Percentiles rank a stretch among this genome's conserved stretches.
Evolutionary conservation across 2,113 vertebrate genomes (phyloP).

Genomic region (Lepidiolamprologus cunningtoni): DNA sequence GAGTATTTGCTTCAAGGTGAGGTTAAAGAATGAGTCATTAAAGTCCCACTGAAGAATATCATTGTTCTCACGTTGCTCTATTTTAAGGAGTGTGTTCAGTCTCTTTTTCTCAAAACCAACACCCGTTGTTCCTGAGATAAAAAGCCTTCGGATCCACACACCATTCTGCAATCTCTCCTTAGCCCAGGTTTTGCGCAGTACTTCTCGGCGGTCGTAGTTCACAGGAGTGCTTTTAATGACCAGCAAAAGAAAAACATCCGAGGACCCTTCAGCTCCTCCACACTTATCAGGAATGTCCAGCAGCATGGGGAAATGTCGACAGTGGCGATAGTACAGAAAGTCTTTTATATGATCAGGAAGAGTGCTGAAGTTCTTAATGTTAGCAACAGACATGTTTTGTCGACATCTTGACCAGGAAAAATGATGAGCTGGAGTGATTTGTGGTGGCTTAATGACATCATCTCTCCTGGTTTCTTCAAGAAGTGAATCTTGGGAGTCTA

Average conservation of each 20-base stretch:
- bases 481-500: background rate
- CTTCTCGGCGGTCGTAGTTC: constrained; percentile 72
- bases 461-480: background rate
- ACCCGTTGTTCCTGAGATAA: background rate
- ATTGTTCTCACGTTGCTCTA: background rate
- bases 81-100: background rate
- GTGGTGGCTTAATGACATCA: background rate
- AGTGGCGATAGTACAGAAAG: background rate
- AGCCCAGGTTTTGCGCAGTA: constrained; percentile 80
- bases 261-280: background rate
- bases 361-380: background rate
- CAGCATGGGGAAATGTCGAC: background rate
- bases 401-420: background rate
- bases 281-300: background rate
- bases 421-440: background rate
- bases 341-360: background rate
- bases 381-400: background rate
- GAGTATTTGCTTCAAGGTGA: background rate
- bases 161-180: constrained; percentile 55
- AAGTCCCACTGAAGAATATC: constrained; percentile 2
- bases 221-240: constrained; percentile 73
- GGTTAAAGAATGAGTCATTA: background rate
- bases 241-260: constrained; percentile 70
- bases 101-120: background rate
- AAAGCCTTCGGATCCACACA: constrained; percentile 9